Evolutionary conservation across 2,888 invertebrate genomes (phyloP).

Genomic region (Oscheius sp.): DNA sequence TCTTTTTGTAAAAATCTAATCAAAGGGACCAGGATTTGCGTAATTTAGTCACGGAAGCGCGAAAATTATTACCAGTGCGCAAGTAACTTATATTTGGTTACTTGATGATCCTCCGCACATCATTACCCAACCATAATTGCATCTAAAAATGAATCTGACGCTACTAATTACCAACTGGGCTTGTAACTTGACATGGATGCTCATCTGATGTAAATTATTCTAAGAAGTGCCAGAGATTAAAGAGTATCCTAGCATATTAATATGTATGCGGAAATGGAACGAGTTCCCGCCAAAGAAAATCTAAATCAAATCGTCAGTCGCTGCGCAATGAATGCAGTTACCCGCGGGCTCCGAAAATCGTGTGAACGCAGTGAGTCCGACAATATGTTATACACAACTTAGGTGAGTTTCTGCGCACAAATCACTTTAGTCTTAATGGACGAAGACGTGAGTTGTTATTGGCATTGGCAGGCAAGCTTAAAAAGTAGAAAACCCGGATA

Average conservation of each 20-base stretch:
- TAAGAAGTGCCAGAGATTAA: background rate
- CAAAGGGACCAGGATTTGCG: background rate
- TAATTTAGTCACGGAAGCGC: background rate
- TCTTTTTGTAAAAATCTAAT: too few relatives aligned
- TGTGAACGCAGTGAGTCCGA: too few relatives aligned
- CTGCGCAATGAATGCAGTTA: conserved; percentile 6
- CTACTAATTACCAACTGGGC: background rate
- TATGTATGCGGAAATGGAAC: conserved; percentile 1
- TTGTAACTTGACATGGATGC: too few relatives aligned
- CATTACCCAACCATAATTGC: background rate
- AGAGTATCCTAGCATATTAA: background rate
- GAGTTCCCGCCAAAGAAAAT: background rate
- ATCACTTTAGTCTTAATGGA: too few relatives aligned
- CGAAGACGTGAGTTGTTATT: too few relatives aligned
- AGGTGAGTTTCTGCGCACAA: too few relatives aligned
- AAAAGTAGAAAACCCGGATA: too few relatives aligned
- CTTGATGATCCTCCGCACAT: background rate
- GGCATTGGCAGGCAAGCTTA: too few relatives aligned
- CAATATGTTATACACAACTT: too few relatives aligned
- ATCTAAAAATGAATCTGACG: background rate
- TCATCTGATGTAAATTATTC: background rate
- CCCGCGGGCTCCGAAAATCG: background rate
- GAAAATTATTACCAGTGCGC: background rate
- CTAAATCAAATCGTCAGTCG: conserved; percentile 17
- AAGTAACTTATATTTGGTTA: background rate